These are phyloP conservation scores for Apodemus speciosus DNA, from an alignment of 2,113 vertebrate species.

Conservation along the genomic window DNA sequence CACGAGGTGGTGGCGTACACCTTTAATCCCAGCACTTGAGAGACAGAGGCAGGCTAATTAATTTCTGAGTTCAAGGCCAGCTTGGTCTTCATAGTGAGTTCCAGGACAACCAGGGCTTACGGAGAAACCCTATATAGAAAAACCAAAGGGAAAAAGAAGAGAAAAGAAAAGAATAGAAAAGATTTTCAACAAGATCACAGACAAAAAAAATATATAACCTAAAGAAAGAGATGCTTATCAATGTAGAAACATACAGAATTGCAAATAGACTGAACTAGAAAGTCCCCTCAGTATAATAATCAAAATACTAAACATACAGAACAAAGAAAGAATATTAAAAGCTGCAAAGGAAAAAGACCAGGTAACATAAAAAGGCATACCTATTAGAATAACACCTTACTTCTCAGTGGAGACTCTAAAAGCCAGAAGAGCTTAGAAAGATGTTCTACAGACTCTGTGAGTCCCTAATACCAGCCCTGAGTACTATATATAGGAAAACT, in stretches of 20 bases:
- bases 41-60: background rate
- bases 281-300: background rate
- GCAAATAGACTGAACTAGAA: background rate
- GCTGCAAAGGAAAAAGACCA: background rate
- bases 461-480: background rate
- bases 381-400: background rate
- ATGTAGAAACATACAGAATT: background rate
- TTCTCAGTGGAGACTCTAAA: background rate
- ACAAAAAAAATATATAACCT: background rate
- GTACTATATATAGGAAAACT: background rate
- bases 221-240: background rate
- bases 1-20: background rate
- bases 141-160: background rate
- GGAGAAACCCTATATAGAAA: background rate
- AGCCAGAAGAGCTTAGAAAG: background rate
- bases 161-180: background rate
- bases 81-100: background rate
- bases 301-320: background rate
- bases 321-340: background rate
- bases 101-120: background rate
- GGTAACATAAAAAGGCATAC: background rate
- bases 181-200: background rate
- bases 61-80: background rate
- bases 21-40: too few species aligned
- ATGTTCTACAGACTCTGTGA: background rate